These are phyloP conservation scores for Enteromius afrohamiltoni DNA, from an alignment of 2,797 vertebrate genomes.

Conservation along the genomic window DNA sequence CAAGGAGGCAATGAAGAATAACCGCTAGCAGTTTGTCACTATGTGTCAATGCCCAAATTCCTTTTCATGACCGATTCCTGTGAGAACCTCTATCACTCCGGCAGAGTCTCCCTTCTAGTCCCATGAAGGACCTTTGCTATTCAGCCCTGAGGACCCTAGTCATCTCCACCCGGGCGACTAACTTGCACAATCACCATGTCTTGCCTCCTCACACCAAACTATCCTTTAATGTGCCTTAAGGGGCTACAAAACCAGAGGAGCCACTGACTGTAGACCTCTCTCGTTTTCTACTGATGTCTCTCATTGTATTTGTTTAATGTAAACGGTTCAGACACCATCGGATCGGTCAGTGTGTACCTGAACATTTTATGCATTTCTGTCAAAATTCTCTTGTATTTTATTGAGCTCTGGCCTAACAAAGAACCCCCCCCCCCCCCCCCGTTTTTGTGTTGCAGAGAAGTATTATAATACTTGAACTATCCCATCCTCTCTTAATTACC, in stretches of 20 bases:
- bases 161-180: conserved; percentile 25
- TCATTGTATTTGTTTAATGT: conserved; percentile 31
- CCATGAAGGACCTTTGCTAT: conserved; percentile 17
- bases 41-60: conserved; percentile 26
- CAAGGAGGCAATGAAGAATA: conserved; percentile 98
- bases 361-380: conserved; percentile 28
- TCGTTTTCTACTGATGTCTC: conserved; percentile 31
- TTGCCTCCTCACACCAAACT: conserved; percentile 34
- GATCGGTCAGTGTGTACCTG: conserved; percentile 19
- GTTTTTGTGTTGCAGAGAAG: conserved; percentile 29
- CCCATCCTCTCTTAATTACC: conserved; percentile 31
- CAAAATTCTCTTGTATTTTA: conserved; percentile 42
- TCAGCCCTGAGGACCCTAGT: conserved; percentile 19
- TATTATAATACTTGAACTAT: conserved; percentile 79
- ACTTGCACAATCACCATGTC: conserved; percentile 53
- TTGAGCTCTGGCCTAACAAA: conserved; percentile 11
- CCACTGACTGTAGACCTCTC: conserved; percentile 28
- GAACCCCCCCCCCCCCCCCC: not conserved
- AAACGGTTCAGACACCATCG: conserved; percentile 16
- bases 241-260: conserved; percentile 22
- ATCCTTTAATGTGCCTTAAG: conserved; percentile 23
- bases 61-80: conserved; percentile 11
- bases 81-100: conserved; percentile 39
- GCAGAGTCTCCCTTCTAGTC: conserved; percentile 12
- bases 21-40: conserved; percentile 74